These are phyloP conservation scores for Gibbula magus DNA, from an alignment of 2,888 invertebrate species.

Conservation along the genomic window DNA sequence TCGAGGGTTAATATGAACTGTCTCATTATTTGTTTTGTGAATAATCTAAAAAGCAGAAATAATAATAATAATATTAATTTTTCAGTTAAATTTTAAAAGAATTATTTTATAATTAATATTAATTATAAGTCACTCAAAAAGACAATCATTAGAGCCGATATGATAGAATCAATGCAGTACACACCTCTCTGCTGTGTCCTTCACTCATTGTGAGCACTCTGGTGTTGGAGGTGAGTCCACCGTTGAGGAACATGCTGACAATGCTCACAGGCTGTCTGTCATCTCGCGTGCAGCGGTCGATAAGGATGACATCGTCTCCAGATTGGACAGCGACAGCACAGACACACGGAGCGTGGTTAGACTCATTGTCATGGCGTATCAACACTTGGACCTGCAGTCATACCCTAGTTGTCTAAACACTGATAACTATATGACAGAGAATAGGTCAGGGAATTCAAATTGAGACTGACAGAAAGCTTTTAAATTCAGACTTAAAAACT, in stretches of 20 bases:
- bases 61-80: background rate
- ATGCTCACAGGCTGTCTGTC: constrained; percentile 27
- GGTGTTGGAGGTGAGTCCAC: constrained; percentile 48
- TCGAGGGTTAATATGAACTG: too few relatives aligned
- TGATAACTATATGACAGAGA: background rate
- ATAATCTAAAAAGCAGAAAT: too few relatives aligned
- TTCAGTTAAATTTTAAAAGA: background rate
- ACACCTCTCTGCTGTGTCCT: constrained; percentile 43
- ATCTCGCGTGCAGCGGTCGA: constrained; percentile 47
- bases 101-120: background rate
- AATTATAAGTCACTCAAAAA: too few relatives aligned
- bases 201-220: constrained; percentile 37
- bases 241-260: constrained; percentile 47
- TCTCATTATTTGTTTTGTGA: too few relatives aligned
- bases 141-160: too few relatives aligned
- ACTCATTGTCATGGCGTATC: constrained; percentile 37
- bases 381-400: constrained; percentile 42
- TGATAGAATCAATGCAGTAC: too few relatives aligned
- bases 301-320: constrained; percentile 54
- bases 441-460: background rate
- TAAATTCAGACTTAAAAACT: background rate
- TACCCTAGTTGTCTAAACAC: background rate
- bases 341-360: constrained; percentile 51
- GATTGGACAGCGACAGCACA: constrained; percentile 58
- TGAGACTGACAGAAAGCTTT: background rate